Evolutionary conservation across 92 coral and sea anemone species (phyloP).

Genomic region (Phenganax marumi): DNA sequence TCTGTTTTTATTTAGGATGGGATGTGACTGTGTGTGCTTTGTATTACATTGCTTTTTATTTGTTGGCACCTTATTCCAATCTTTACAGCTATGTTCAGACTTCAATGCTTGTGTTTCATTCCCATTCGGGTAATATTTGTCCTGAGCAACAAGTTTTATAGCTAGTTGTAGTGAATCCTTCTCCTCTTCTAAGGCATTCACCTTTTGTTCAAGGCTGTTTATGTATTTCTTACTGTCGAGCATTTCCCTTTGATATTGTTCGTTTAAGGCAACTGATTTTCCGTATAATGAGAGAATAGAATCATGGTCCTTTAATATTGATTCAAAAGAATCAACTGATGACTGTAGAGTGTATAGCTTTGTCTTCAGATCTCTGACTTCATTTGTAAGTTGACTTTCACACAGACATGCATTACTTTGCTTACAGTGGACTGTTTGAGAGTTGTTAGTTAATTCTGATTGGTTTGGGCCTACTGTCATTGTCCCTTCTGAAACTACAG

Average conservation of each 20-base stretch:
- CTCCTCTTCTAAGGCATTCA: background rate
- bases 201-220: background rate
- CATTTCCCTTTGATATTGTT: background rate
- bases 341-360: background rate
- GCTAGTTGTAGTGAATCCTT: background rate
- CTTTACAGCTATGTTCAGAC: background rate
- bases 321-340: background rate
- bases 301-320: slow-evolving; percentile 5
- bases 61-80: background rate
- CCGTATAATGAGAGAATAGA: background rate
- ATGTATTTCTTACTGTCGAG: background rate
- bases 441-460: background rate
- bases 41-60: too few relatives aligned
- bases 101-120: background rate
- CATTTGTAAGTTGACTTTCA: background rate
- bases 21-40: too few relatives aligned
- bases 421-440: background rate
- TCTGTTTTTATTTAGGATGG: too few relatives aligned
- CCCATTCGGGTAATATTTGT: background rate
- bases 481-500: too few relatives aligned
- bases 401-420: background rate
- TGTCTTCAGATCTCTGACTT: background rate
- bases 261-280: background rate
- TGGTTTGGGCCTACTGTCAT: too few relatives aligned
- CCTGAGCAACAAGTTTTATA: background rate